Evolutionary conservation across 2,797 vertebrate genomes (phyloP).

Genomic region (Ceryle rudis): DNA sequence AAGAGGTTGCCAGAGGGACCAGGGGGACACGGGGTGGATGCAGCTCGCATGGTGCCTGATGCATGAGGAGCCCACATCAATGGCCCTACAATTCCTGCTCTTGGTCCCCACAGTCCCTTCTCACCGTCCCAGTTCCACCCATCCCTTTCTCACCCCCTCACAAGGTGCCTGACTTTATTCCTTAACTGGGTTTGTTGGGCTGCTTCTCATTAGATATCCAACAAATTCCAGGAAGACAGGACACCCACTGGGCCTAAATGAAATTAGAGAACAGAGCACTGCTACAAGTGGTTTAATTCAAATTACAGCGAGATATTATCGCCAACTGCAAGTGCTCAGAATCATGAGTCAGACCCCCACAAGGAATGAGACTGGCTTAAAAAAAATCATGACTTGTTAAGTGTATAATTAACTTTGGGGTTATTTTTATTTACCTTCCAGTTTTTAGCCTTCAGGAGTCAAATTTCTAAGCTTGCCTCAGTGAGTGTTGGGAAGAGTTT

Average conservation of each 20-base stretch:
- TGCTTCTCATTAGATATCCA: constrained; percentile 67
- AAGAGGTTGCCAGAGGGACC: neutral
- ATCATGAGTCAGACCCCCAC: constrained; percentile 68
- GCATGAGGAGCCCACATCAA: fast-evolving
- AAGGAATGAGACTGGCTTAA: constrained; percentile 43
- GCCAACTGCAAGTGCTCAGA: constrained; percentile 65
- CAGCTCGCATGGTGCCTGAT: neutral
- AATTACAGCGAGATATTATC: constrained; percentile 66
- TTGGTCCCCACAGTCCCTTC: fast-evolving
- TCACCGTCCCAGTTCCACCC: neutral
- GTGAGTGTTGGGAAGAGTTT: neutral
- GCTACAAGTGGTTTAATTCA: constrained; percentile 73
- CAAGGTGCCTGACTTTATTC: neutral
- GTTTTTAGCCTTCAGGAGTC: constrained; percentile 56
- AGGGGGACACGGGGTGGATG: neutral
- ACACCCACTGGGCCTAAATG: constrained; percentile 69
- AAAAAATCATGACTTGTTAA: constrained; percentile 52
- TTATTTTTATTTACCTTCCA: constrained; percentile 71
- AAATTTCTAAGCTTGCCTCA: constrained; percentile 24
- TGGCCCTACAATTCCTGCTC: neutral
- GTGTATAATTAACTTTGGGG: constrained; percentile 67
- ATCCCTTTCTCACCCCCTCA: neutral
- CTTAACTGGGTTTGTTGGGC: neutral
- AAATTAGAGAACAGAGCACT: constrained; percentile 65
- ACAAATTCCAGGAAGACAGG: constrained; percentile 71